Base-by-base conservation (phyloP, 2,797 vertebrate genomes). In the Stomatorhinus walkeri region DNA sequence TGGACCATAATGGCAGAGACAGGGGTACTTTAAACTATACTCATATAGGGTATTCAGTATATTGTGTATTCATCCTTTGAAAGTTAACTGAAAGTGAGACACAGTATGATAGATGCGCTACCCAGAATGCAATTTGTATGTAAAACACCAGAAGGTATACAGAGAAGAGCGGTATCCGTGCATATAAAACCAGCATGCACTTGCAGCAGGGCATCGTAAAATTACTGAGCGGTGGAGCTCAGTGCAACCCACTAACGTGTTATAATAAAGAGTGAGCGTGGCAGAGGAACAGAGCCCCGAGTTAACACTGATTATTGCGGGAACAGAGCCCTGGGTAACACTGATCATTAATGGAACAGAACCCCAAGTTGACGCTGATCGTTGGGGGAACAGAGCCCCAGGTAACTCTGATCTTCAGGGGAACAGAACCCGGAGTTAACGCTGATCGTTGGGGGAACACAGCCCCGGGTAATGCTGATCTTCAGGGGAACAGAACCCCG, bases 71-170 rank as follows among this genome's bases (percentile, higher is more conserved):
- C 22, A 24, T 52, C 49, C 22, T 85, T 85, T 85, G 49, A 32
- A 85, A 85, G 48, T 52, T 85, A 85, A 85, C 7, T 85, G 24
- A 51, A 51, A 51, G 49, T 52, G 49, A 51, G 24, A 46, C 84
- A 16, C 4, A 52, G 84, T 54, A 32, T 85, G 48, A 51, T 85
- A 85, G 12, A 85, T 32, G 24, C 24, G 12, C 24, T 51, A 28
- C 84, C 84, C n/a, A 84, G 49, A 85, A 85, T 85, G 22, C 48
- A 51, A 85, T 85, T 85, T 85, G 49, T 85, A 85, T 85, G 49
- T 85, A 85, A 85, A 85, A 54, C 49, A 85, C 22, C 46, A 85
- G 48, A 85, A 85, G 8, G 48, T 85, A 36, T 10, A 54, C 40
- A 52, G 49, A 28, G 84, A 51, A 32, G 49, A 85, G 24, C 22